These are phyloP conservation scores for Autographa gamma DNA, from an alignment of 2,888 invertebrate genomes.

Conservation along the genomic window DNA sequence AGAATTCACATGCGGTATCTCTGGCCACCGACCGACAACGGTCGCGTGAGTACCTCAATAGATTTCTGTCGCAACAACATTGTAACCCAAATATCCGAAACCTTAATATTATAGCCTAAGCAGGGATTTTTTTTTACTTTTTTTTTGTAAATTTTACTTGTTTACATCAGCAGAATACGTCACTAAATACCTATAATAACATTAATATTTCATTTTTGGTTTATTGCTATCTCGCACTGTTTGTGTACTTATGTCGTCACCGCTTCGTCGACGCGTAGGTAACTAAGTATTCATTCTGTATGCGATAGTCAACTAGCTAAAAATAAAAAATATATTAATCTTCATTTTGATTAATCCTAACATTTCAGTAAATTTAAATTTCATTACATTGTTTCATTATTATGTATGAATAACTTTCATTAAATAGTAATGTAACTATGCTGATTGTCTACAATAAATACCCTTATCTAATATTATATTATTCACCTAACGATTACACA, in stretches of 20 bases:
- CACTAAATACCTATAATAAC: constrained; percentile 86
- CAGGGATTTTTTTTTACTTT: constrained; percentile 84
- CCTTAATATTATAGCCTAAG: constrained; percentile 86
- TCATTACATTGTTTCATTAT: constrained; percentile 85
- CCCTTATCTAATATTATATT: constrained; percentile 86
- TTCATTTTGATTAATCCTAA: constrained; percentile 84
- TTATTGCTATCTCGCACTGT: constrained; percentile 87
- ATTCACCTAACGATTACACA: constrained; percentile 87
- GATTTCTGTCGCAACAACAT: constrained; percentile 81
- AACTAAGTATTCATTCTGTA: constrained; percentile 80
- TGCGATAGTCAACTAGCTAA: constrained; percentile 88
- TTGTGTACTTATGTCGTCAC: constrained; percentile 73
- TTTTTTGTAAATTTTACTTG: constrained; percentile 85
- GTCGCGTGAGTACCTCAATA: constrained; percentile 78
- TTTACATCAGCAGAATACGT: constrained; percentile 88
- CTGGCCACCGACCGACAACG: constrained; percentile 68
- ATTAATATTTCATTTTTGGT: constrained; percentile 88
- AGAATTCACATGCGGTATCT: constrained; percentile 86
- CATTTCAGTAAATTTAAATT: constrained; percentile 81
- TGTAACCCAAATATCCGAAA: constrained; percentile 83
- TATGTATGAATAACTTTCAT: constrained; percentile 86
- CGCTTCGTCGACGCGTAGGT: constrained; percentile 69
- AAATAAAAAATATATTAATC: constrained; percentile 89
- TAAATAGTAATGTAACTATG: constrained; percentile 86
- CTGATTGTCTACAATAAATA: constrained; percentile 87